Base-by-base conservation (phyloP, 2,113 vertebrate species). In the Brachypteracias leptosomus region DNA sequence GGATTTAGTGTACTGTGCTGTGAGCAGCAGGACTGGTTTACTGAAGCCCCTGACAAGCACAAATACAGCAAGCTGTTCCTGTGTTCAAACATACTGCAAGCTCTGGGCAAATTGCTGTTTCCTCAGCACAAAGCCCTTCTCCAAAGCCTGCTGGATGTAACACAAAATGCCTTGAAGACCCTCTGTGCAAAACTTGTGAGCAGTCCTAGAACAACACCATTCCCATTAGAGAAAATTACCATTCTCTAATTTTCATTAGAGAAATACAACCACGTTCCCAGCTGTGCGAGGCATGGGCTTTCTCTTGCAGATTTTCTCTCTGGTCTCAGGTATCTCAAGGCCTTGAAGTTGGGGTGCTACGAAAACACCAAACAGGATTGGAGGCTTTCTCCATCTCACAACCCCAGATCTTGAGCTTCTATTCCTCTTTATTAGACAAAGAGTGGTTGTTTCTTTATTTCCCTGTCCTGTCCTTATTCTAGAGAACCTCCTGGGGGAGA, bases 231-330 rank as follows among this genome's bases (percentile, higher is more conserved):
- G 40, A 61, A 65, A 59, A 67, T 29, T 44, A 66, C 33, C 20
- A 40, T 57, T 77, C 21, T 47, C 35, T 89, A 73, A 58, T 61
- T 63, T 79, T 82, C 13, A 20, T 49, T 70, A 35, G 24, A 86
- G 24, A 88, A 87, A 70, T 54, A 62, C 24, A 40, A 85, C n/a
- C 36, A 35, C 22, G 4, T 6, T 4, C 7, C 22, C 24, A 46
- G 28, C 6, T 76, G 40, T 0, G 1, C 10, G 26, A 40, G n/a
- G 9, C 13, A 72, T 0, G 1, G 24, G 7, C 14, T 83, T 90
- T 66, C 25, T 80, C 13, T 40, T n/a, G 29, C 12, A 68, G 16
- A 16, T 25, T 73, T 82, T 90, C 26, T 11, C 11, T 88, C 46
- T 65, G 31, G 19, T 26, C 62, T 76, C 44, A 73, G 10, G 17